These are phyloP conservation scores for Scophthalmus maximus DNA, from an alignment of 2,113 vertebrate species.

Conservation along the genomic window DNA sequence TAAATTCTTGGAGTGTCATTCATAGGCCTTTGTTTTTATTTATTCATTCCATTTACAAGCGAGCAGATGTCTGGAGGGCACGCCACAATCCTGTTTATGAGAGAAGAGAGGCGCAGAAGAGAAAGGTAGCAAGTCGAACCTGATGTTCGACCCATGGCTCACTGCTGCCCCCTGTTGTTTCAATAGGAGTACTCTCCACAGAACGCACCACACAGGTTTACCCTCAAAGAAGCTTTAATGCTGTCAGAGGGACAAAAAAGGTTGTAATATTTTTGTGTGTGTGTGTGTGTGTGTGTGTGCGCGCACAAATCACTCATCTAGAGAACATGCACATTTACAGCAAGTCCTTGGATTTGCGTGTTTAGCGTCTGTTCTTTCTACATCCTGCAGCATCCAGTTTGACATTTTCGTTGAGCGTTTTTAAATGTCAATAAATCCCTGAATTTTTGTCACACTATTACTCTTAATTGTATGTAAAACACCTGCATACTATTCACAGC, in stretches of 20 bases:
- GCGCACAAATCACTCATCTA: slow-evolving; percentile 1
- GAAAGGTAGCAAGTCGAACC: slow-evolving; percentile 39
- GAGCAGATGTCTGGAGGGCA: slow-evolving; percentile 84
- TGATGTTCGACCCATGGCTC: slow-evolving; percentile 49
- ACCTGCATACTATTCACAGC: slow-evolving; percentile 36
- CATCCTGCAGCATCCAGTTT: slow-evolving; percentile 22
- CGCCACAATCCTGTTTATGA: slow-evolving; percentile 78
- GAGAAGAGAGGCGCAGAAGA: slow-evolving; percentile 38
- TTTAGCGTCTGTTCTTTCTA: slow-evolving; percentile 15
- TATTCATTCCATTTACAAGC: slow-evolving; percentile 81
- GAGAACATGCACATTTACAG: slow-evolving; percentile 16
- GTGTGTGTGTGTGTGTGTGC: not conserved
- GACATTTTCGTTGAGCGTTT: slow-evolving; percentile 11
- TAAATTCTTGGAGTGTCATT: slow-evolving; percentile 79
- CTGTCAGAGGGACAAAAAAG: not conserved
- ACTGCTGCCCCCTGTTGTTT: slow-evolving; percentile 81
- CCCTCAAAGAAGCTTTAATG: slow-evolving; percentile 8
- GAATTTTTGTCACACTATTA: slow-evolving; percentile 9
- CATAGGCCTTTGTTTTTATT: slow-evolving; percentile 80
- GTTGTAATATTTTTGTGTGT: slow-evolving; percentile 19
- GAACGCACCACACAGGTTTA: not conserved
- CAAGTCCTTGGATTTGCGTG: not conserved
- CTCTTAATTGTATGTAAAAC: slow-evolving; percentile 44
- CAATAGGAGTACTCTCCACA: not conserved
- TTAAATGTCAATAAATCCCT: slow-evolving; percentile 34